Evolutionary conservation across 2,113 vertebrate genomes (phyloP), one percentile per base, ranked within the genome.

Genomic region (Actinemys pallida): DNA sequence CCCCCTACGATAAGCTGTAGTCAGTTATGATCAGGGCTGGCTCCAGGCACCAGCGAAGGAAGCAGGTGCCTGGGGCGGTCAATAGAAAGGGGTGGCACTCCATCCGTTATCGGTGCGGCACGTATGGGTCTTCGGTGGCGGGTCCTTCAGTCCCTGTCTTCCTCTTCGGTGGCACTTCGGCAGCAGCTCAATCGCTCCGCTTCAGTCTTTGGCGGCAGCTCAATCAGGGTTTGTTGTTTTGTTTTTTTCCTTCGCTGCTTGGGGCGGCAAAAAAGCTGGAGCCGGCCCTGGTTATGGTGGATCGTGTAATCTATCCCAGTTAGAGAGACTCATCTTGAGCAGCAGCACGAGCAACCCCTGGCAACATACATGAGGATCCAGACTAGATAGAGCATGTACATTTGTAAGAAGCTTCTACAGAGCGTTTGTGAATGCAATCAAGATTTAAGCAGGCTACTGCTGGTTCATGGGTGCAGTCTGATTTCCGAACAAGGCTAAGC

Each of bases 361-460:
- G 14, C 39, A 72, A 72, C 65, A 39, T 31, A 72, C n/a, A n/a
- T 22, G n/a, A 72, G 16, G 12, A 31, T 31, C 59, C 53, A 54
- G 53, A 54, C 22, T 39, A 72, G 52, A 1, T 47, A 84, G 84
- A 86, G 3, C 45, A 86, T 76, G 29, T 16, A 35, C 65, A 9
- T 20, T 80, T 1, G 0, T 81, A 80, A 53, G 52, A 86, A 2
- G 19, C 0, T 13, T 50, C 78, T 22, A 20, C 1, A 14, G 84
- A 2, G 3, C 17, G 49, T 69, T 88, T 80, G 57, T 65, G 59
- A 53, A 49, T 0, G 0, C 0, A 0, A 5, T 2, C 65, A n/a
- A n/a, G 72, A 29, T 53, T 27, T 83, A 50, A 31, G 2, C 1
- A 1, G n/a, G n/a, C 52, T 14, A 27, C 42, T 59, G 42, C 3